These are phyloP conservation scores for Patella depressa DNA, from an alignment of 2,888 invertebrate species.

Conservation along the genomic window DNA sequence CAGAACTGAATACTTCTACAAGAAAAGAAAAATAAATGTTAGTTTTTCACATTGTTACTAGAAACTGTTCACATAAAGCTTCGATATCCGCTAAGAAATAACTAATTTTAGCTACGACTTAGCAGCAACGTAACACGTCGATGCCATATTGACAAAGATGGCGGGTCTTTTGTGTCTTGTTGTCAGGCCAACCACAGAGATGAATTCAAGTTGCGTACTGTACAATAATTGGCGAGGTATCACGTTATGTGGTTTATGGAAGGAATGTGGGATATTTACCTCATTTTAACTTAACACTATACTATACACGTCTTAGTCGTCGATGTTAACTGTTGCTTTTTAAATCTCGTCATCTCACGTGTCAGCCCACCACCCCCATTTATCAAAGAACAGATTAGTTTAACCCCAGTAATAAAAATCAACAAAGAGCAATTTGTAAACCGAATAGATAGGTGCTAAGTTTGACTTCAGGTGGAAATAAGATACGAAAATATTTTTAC, in stretches of 20 bases:
- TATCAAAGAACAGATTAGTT: background rate
- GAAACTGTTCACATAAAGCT: background rate
- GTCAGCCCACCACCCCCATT: background rate
- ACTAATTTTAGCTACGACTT: conserved; percentile 4
- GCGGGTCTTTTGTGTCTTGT: conserved; percentile 1
- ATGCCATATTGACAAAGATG: conserved; percentile 6
- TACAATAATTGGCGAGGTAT: background rate
- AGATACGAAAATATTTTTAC: conserved; percentile 6
- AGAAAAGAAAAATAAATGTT: conserved; percentile 16
- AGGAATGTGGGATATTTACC: conserved; percentile 1
- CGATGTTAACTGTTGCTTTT: background rate
- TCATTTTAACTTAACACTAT: background rate
- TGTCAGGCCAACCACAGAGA: background rate
- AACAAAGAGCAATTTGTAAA: background rate
- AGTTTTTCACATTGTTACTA: background rate
- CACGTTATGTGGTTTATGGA: background rate
- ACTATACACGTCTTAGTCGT: no score
- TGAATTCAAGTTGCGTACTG: background rate
- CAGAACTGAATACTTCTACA: conserved; percentile 54
- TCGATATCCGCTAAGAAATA: background rate
- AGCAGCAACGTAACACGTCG: conserved; percentile 3
- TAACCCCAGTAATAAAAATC: background rate
- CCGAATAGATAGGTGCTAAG: background rate
- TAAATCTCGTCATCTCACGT: background rate
- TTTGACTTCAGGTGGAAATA: conserved; percentile 4